These are phyloP conservation scores for Crax fasciolata DNA, from an alignment of 2,797 vertebrate genomes.

Conservation along the genomic window DNA sequence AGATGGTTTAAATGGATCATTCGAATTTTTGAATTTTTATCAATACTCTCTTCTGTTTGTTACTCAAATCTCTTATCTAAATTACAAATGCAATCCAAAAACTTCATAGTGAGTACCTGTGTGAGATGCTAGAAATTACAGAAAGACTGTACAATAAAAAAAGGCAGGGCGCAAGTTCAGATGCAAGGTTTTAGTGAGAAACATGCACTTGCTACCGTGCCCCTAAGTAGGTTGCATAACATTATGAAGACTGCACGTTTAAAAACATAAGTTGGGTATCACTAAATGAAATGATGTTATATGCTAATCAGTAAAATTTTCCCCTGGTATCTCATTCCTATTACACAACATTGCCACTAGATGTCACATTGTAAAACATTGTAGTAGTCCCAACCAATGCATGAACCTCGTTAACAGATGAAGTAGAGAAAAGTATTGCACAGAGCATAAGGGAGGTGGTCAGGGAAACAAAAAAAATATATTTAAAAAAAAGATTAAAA, in stretches of 20 bases:
- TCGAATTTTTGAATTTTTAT: neutral
- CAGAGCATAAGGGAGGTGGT: neutral
- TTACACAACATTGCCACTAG: neutral
- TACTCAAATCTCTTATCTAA: neutral
- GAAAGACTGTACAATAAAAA: neutral
- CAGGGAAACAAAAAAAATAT: no score
- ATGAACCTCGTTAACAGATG: fast-evolving
- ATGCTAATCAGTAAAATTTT: neutral
- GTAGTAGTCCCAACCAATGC: fast-evolving
- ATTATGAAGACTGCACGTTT: neutral
- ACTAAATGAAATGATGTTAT: neutral
- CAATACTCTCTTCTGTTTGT: neutral
- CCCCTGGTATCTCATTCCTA: fast-evolving
- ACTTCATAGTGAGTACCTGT: neutral
- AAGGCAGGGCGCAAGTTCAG: neutral
- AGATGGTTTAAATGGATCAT: neutral
- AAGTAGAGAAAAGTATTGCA: neutral
- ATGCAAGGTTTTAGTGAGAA: neutral
- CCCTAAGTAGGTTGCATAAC: neutral
- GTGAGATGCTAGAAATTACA: neutral
- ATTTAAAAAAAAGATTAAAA: no score
- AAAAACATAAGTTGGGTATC: fast-evolving
- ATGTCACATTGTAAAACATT: slow-evolving; percentile 28
- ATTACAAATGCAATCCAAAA: neutral
- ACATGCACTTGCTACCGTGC: neutral